phyloP scores from a whole-genome alignment of 2,113 vertebrate species.

The Copsychus sechellarum region DNA sequence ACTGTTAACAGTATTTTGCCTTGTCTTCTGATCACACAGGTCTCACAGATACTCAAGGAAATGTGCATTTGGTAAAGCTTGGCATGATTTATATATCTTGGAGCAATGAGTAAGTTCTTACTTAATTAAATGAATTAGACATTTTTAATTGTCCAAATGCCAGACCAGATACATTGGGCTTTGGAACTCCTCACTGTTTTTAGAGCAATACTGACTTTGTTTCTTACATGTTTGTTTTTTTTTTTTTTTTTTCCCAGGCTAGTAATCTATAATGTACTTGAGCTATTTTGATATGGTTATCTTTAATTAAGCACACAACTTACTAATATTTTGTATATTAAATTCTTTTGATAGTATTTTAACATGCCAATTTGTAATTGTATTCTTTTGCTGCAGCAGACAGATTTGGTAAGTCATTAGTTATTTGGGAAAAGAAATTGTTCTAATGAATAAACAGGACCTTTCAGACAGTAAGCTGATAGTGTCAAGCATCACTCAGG shows the following conservation, averaged over 20 bases:
- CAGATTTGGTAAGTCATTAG: background rate
- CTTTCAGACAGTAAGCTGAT: background rate
- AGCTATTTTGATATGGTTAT: slow-evolving; percentile 12
- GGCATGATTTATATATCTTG: background rate
- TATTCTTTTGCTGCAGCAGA: background rate
- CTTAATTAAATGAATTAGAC: slow-evolving; percentile 21
- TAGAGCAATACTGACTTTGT: background rate
- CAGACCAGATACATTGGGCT: background rate
- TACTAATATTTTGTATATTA: slow-evolving; percentile 40
- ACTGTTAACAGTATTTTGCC: background rate
- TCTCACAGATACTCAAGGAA: background rate
- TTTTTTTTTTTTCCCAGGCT: background rate
- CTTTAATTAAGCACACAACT: slow-evolving; percentile 22
- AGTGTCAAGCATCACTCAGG: background rate
- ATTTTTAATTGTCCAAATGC: slow-evolving; percentile 35
- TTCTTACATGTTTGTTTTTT: background rate
- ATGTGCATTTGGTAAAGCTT: background rate
- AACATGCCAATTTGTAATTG: background rate
- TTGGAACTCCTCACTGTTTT: slow-evolving; percentile 31
- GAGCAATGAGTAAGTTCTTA: background rate
- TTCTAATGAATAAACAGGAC: slow-evolving; percentile 7
- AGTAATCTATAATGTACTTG: slow-evolving; percentile 9
- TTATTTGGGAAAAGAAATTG: background rate
- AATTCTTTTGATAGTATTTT: slow-evolving; percentile 20
- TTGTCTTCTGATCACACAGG: background rate